Evolutionary conservation across 1,140 invertebrate genomes (phyloP).

Genomic region (Choristoneura fumiferana): DNA sequence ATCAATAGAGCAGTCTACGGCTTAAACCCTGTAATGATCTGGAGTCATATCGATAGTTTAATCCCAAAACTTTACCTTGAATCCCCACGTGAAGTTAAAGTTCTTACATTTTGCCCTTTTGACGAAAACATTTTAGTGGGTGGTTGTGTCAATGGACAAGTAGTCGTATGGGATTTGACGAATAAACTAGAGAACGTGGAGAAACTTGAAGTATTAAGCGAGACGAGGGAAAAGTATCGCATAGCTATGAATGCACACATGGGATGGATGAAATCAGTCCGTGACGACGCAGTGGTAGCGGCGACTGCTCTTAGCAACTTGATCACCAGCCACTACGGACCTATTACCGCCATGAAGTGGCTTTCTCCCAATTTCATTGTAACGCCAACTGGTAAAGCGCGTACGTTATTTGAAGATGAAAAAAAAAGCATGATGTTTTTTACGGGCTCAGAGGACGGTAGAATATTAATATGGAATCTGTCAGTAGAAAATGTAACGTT

Average conservation of each 20-base stretch:
- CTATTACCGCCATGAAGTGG: constrained; percentile 84
- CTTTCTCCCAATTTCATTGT: constrained; percentile 80
- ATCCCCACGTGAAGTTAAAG: constrained; percentile 81
- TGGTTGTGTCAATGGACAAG: constrained; percentile 85
- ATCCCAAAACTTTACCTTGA: constrained; percentile 85
- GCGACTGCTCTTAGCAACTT: constrained; percentile 81
- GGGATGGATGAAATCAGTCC: constrained; percentile 83
- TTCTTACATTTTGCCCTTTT: constrained; percentile 83
- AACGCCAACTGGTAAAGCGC: constrained; percentile 79
- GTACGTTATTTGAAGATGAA: constrained; percentile 49
- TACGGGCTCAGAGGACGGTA: constrained; percentile 82
- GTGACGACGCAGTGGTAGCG: constrained; percentile 77
- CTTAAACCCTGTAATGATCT: constrained; percentile 83
- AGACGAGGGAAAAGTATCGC: constrained; percentile 81
- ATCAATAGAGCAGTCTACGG: constrained; percentile 77
- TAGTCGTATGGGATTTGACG: constrained; percentile 86
- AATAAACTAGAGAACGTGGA: constrained; percentile 83
- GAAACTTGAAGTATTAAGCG: constrained; percentile 80
- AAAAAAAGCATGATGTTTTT: constrained; percentile 81
- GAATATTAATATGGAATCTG: constrained; percentile 85
- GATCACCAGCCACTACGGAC: constrained; percentile 80
- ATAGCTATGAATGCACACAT: constrained; percentile 81
- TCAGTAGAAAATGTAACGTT: constrained; percentile 63
- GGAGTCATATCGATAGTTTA: constrained; percentile 85
- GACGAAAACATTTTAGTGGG: constrained; percentile 84